Base-by-base conservation (phyloP, 2,888 invertebrate genomes). In the Acheta domesticus region DNA sequence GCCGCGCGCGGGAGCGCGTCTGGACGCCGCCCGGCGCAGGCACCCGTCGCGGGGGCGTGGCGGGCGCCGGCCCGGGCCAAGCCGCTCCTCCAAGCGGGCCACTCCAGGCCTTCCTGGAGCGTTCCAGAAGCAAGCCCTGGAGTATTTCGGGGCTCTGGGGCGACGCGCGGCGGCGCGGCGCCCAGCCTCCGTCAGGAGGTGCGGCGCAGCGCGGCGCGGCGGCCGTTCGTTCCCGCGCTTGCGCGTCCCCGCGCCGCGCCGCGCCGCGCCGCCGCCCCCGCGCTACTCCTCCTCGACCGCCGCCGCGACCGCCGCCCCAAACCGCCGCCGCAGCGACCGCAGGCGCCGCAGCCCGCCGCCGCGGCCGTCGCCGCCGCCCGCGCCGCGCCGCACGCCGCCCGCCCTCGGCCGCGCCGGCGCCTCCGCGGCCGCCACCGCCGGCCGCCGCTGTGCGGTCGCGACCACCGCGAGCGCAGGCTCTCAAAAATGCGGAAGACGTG, bases 91-190 rank as follows among this genome's bases (percentile, higher is more conserved):
- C 62, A 2, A 19, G n/a, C 16, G 8, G n/a, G n/a, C 62, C 62
- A n/a, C 62, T 62, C 62, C 62, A 62, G 62, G 16, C 14, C 62
- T 62, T n/a, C 16, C 14, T n/a, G 62, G 16, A 14, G 62, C 62
- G 62, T 12, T 62, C 62, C 62, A 62, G 62, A 36, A 36, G 62
- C 62, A n/a, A n/a, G n/a, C 62, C 62, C 62, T 62, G 62, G 62
- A 62, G 62, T 62, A 62, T 62, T 62, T 62, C 62, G 62, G 62
- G 62, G 62, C 62, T 62, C 62, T 62, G 16, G 14, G 62, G 62
- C 62, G 62, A 62, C 62, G 62, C 62, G 62, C 16, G 16, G 62
- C 16, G 16, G 62, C 62, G 62, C 62, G 62, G 62, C 62, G n/a
- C 62, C 16, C 62, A 62, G 62, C 62, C 16, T 62, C 16, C 62